Evolutionary conservation across 1,140 invertebrate genomes (phyloP).

Genomic region (Drosophila neocordata): DNA sequence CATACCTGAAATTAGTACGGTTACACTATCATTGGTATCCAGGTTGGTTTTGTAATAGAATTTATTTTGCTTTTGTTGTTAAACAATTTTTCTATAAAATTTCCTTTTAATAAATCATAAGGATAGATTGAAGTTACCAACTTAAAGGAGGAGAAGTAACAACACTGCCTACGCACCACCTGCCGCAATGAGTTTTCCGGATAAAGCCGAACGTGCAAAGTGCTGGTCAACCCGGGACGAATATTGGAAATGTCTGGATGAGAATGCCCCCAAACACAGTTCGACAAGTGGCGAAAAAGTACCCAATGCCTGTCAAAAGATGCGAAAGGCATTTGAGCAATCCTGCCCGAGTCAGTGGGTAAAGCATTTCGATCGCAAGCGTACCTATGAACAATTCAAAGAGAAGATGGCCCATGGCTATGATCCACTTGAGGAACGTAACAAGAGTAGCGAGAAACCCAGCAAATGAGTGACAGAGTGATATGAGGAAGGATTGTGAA

Average conservation of each 20-base stretch:
- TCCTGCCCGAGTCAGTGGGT: slow-evolving; percentile 95
- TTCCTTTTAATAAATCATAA: neutral
- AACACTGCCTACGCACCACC: slow-evolving; percentile 15
- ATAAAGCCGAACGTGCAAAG: slow-evolving; percentile 89
- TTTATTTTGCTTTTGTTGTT: neutral
- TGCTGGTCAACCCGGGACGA: slow-evolving; percentile 94
- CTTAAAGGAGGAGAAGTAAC: neutral
- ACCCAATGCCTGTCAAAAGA: slow-evolving; percentile 87
- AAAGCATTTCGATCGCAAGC: slow-evolving; percentile 96
- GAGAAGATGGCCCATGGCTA: slow-evolving; percentile 93
- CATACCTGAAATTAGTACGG: neutral
- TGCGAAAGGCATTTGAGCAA: slow-evolving; percentile 91
- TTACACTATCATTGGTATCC: neutral
- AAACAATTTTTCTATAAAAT: neutral
- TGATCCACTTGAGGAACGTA: slow-evolving; percentile 85
- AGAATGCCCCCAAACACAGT: slow-evolving; percentile 84
- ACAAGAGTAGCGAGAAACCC: slow-evolving; percentile 25
- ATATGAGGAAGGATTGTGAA: slow-evolving; percentile 24
- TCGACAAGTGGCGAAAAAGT: slow-evolving; percentile 79
- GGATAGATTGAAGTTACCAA: neutral
- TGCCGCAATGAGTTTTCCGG: slow-evolving; percentile 90
- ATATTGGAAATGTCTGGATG: slow-evolving; percentile 95
- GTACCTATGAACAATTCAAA: slow-evolving; percentile 94
- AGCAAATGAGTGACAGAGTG: neutral
- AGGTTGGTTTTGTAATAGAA: slow-evolving; percentile 17